Percentiles rank a stretch among this genome's conserved stretches.
phyloP scores from a whole-genome alignment of 2,113 vertebrate species.

The Lepus europaeus region DNA sequence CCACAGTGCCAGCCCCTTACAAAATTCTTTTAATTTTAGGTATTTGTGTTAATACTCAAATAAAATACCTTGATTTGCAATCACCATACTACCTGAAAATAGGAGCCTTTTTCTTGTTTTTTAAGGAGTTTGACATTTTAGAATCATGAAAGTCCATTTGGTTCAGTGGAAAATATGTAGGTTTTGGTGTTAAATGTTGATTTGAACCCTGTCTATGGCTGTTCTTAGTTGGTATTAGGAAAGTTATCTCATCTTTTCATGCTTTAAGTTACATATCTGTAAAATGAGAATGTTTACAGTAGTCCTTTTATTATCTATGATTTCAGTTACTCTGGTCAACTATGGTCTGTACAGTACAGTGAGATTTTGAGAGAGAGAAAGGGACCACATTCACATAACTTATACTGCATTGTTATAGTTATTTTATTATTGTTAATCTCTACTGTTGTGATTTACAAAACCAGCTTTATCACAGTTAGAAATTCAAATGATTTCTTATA shows the following conservation, averaged over 20 bases:
- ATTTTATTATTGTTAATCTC: too few species aligned
- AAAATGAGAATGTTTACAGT: not conserved
- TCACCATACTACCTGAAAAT: not conserved
- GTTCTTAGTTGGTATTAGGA: slow-evolving; percentile 31
- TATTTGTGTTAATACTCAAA: not conserved
- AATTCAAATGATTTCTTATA: slow-evolving; percentile 30
- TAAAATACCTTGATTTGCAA: not conserved
- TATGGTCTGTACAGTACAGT: too few species aligned
- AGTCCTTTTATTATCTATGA: too few species aligned
- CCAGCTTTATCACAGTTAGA: too few species aligned
- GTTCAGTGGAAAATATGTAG: not conserved
- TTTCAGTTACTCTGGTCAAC: too few species aligned
- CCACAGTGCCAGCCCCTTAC: too few species aligned
- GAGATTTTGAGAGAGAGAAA: too few species aligned
- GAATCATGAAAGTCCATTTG: not conserved
- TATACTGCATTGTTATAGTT: too few species aligned
- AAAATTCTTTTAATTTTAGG: not conserved
- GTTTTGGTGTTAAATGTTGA: slow-evolving; percentile 7
- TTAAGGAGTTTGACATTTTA: slow-evolving; percentile 44
- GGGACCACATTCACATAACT: too few species aligned
- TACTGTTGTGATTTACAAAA: too few species aligned
- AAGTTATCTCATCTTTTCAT: slow-evolving; percentile 37
- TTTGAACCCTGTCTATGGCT: not conserved
- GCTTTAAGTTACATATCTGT: not conserved
- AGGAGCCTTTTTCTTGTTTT: not conserved